Conservation (phyloP, 2,113 vertebrate genomes). For the Cyprinodon tularosa region DNA sequence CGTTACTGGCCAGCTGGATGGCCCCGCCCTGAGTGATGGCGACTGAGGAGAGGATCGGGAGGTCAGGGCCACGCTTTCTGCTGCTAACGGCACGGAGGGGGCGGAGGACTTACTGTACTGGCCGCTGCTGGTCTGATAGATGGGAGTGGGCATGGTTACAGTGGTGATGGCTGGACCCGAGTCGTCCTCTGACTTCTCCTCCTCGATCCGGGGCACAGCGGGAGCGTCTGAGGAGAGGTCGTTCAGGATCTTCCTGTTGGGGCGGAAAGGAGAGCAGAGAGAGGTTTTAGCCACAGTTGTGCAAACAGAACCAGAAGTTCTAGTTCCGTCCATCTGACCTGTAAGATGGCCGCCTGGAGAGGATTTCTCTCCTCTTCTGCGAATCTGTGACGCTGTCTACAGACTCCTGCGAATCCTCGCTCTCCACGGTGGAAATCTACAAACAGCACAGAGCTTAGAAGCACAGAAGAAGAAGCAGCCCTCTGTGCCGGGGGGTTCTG, state of each 20-base stretch:
- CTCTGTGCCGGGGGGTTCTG: neutral
- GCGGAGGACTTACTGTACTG: conserved; percentile 90
- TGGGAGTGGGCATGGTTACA: conserved; percentile 97
- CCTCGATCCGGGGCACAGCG: conserved; percentile 95
- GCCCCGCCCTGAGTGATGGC: conserved; percentile 98
- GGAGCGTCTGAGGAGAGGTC: conserved; percentile 96
- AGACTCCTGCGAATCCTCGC: conserved; percentile 98
- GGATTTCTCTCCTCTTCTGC: conserved; percentile 97
- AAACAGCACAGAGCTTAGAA: neutral
- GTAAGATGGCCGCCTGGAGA: conserved; percentile 96
- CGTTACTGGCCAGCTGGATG: conserved; percentile 97
- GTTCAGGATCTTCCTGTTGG: conserved; percentile 94
- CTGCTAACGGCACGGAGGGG: no score
- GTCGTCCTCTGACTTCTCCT: conserved; percentile 98
- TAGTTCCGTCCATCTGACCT: conserved; percentile 77
- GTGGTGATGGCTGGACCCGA: conserved; percentile 93
- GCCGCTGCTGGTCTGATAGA: conserved; percentile 99
- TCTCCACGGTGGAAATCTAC: conserved; percentile 98
- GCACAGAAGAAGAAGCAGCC: neutral
- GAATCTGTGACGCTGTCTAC: conserved; percentile 97
- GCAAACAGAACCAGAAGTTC: no score
- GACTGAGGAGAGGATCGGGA: conserved; percentile 77
- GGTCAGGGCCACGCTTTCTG: no score
- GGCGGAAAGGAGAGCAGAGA: no score
- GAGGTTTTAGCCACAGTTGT: no score